Conservation (phyloP, 2,113 vertebrate species). For the Tonatia bakeri region DNA sequence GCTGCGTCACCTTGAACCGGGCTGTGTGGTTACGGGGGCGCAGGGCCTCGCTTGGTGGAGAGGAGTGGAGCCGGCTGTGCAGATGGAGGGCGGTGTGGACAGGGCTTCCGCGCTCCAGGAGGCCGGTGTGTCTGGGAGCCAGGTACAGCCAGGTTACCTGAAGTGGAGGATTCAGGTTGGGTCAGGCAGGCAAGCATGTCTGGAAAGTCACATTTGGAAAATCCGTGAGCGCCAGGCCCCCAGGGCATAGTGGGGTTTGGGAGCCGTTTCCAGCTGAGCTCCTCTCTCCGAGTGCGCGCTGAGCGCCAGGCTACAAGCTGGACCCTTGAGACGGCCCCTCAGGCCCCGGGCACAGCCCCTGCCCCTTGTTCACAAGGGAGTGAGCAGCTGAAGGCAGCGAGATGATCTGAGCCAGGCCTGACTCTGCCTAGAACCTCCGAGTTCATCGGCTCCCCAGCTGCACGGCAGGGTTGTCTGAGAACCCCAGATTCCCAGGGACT, state of each 20-base stretch:
- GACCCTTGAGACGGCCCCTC: fast-evolving
- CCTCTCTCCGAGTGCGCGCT: fast-evolving
- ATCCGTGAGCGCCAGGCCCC: neutral
- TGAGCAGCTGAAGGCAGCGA: neutral
- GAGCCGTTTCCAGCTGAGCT: neutral
- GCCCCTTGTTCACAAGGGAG: neutral
- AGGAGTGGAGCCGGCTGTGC: neutral
- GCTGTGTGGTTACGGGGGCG: neutral
- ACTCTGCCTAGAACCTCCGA: neutral
- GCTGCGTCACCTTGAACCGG: neutral
- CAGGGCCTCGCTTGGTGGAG: neutral
- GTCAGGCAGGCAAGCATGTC: neutral
- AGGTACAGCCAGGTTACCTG: neutral
- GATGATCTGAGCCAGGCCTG: neutral
- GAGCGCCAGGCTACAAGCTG: neutral
- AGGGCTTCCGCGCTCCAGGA: neutral
- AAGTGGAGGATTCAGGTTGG: neutral
- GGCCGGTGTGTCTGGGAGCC: no score
- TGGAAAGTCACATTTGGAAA: neutral
- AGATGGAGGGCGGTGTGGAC: neutral
- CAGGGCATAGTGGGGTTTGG: neutral
- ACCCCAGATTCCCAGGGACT: neutral
- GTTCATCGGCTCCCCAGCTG: no score
- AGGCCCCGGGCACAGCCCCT: fast-evolving
- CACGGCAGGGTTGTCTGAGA: neutral